Evolutionary conservation across 1,140 invertebrate genomes (phyloP), one percentile per base, ranked within the genome.

Genomic region (Caerostris extrusa): DNA sequence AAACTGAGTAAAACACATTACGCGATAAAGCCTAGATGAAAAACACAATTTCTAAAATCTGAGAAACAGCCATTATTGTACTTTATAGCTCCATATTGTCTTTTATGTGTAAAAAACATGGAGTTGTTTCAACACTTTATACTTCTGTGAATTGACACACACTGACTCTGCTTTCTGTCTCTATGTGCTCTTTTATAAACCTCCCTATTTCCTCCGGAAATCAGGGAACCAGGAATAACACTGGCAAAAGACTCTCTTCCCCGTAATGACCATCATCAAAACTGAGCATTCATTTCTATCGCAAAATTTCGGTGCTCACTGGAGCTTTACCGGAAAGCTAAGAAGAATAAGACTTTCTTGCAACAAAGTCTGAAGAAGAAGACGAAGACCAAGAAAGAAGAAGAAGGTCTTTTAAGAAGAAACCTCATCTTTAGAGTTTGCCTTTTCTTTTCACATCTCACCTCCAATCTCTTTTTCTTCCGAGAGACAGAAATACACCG

Each of bases 211-310:
- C 86, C 86, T 53, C n/a, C 58, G 86, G 86, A 88, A 88, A 88
- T 88, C 86, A 88, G 61, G 61, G 64, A 88, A 88, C 53, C 82
- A 83, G 86, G 10, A 60, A 10, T 88, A 88, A 67, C 60, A 88
- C 86, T 64, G 60, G 61, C 53, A 67, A 88, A n/a, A 88, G 60
- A 64, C 86, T 17, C 61, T 57, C 86, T 88, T 88, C 86, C 19
- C 10, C 56, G 34, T 88, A 88, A 88, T 88, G 86, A 88, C 64
- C 55, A 77, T 90, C 64, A 90, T 90, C 64, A 90, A 69, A 90
- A 71, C 88, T 71, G 67, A 71, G 88, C 67, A 90, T 71, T 61
- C 69, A 90, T 71, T 55, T 77, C 57, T 60, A 56, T 8, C 55
- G 56, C 12, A 67, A 88, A 60, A 88, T 88, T 53, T 55, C 61